Evolutionary conservation across 1,140 invertebrate genomes (phyloP), one percentile per base, ranked within the genome.

Genomic region (Protaetia brevitarsis): DNA sequence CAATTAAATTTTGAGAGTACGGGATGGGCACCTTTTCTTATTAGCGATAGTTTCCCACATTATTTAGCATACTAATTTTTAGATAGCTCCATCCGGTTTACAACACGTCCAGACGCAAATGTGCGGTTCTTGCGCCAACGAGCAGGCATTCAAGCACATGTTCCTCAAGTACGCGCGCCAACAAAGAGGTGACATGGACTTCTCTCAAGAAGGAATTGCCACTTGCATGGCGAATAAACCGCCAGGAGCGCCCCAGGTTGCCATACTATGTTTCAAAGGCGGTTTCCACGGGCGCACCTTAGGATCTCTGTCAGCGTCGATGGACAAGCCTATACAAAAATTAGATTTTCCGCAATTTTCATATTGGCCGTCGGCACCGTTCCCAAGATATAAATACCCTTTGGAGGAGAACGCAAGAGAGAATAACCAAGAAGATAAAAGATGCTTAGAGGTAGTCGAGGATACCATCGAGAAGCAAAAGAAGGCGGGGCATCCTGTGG

Each of bases 301-400:
- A 72, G 97, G 92, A 36, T 86, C 88, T 8, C 80, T 98, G 2
- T 85, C 91, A 1, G 91, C 94, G 0, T 98, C 97, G 0, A 95
- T 97, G 76, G 97, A 94, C 2, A 99, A 99, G 83, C 87, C 93
- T 21, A 89, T 96, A 68, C 95, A 99, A 73, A 99, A 99, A 80
- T 80, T 99, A 51, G 97, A 99, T 78, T 87, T 97, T 27, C 97
- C 97, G 2, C 86, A 92, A 0, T 93, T 97, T 67, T 96, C 79
- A 88, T n/a, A 66, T 51, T 94, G 41, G 96, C 96, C 27, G 77
- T 86, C 21, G 21, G 73, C 73, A 3, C 66, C 68, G 34, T 99
- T 98, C 77, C 96, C 96, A 0, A 75, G 81, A 59, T 96, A 98
- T 74, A 92, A 92, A 73, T 99, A 98, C 83, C 96, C 96, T 1